Evolutionary conservation across 1,140 invertebrate species (phyloP).

Genomic region (Sminthurides bifidus): DNA sequence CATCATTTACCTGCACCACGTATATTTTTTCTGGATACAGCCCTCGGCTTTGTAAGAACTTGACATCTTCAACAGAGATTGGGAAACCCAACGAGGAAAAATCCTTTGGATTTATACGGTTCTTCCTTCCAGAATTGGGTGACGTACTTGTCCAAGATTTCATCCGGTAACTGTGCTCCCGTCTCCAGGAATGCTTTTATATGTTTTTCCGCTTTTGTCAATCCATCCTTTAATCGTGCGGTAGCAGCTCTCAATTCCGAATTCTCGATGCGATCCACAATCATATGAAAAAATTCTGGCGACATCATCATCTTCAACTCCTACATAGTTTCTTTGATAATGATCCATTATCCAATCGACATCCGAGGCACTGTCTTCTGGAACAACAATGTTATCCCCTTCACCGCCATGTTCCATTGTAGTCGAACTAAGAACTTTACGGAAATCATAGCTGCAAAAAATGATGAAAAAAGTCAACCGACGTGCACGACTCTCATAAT

Average conservation of each 20-base stretch:
- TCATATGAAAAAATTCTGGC: constrained; percentile 7
- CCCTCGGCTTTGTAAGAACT: constrained; percentile 9
- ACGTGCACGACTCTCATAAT: too few species aligned
- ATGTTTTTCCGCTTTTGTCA: constrained; percentile 10
- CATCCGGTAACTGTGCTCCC: constrained; percentile 20
- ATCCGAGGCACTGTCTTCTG: background rate
- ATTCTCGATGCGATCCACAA: constrained; percentile 6
- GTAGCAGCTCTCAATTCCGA: constrained; percentile 2
- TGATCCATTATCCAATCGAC: background rate
- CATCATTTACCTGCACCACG: constrained; percentile 14
- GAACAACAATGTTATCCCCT: too few species aligned
- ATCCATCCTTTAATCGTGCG: constrained; percentile 2
- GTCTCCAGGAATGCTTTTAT: constrained; percentile 21
- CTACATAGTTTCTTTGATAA: background rate
- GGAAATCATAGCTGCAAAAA: background rate
- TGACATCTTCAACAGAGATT: constrained; percentile 18
- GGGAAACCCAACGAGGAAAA: constrained; percentile 28
- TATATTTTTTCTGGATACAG: constrained; percentile 20
- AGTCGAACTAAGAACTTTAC: background rate
- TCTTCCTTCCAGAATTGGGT: constrained; percentile 14
- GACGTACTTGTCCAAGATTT: constrained; percentile 18
- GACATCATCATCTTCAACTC: constrained; percentile 1
- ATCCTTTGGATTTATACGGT: constrained; percentile 22
- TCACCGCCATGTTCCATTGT: background rate
- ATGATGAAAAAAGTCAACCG: background rate